Conservation (phyloP, 1,140 invertebrate species). For the Drosophila nasuta region DNA sequence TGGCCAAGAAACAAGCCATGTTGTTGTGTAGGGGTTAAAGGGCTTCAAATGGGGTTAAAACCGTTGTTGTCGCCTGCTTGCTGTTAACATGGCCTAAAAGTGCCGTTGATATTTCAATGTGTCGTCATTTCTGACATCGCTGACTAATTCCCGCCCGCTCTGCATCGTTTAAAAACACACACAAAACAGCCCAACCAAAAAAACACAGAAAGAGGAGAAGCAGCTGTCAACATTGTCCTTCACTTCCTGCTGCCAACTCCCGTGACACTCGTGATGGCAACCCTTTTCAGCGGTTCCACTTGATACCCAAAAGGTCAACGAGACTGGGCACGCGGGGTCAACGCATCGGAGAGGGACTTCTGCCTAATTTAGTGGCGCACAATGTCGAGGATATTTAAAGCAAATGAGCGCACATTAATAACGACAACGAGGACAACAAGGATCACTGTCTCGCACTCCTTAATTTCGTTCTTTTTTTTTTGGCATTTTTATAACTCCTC, state of each 20-base stretch:
- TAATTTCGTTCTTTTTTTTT: constrained; percentile 5
- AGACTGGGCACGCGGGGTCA: constrained; percentile 26
- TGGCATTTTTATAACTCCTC: constrained; percentile 41
- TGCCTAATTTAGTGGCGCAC: constrained; percentile 75
- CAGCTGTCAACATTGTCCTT: constrained; percentile 77
- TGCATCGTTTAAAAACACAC: neutral
- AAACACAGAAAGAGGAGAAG: constrained; percentile 21
- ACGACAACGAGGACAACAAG: constrained; percentile 68
- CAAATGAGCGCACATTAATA: constrained; percentile 82
- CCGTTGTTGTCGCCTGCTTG: constrained; percentile 51
- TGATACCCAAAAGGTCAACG: constrained; percentile 77
- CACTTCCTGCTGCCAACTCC: constrained; percentile 47
- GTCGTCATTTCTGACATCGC: constrained; percentile 75
- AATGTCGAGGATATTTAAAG: constrained; percentile 78
- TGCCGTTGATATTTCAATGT: constrained; percentile 68
- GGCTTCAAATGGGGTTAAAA: constrained; percentile 57
- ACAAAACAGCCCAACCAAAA: too few relatives aligned
- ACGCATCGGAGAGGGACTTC: constrained; percentile 5
- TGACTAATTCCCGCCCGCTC: constrained; percentile 63
- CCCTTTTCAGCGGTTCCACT: constrained; percentile 78
- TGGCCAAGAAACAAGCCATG: constrained; percentile 20
- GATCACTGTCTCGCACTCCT: constrained; percentile 23
- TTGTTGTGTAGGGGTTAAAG: constrained; percentile 18
- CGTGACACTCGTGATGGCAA: constrained; percentile 47
- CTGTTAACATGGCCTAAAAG: constrained; percentile 72